phyloP scores from a whole-genome alignment of 2,113 vertebrate genomes.

The Axis porcinus region DNA sequence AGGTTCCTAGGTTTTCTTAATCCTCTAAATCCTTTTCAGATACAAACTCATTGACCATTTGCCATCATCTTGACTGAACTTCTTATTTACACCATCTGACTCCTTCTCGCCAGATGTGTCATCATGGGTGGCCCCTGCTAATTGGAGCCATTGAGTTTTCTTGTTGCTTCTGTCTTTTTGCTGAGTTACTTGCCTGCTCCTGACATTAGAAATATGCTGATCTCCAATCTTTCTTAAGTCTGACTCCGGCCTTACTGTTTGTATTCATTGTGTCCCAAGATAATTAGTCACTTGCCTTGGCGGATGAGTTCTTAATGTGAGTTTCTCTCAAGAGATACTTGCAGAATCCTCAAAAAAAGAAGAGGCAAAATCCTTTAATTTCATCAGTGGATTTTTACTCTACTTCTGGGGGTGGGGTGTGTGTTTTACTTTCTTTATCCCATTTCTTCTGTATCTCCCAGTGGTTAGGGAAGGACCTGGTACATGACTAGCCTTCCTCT shows the following conservation, averaged over 20 bases:
- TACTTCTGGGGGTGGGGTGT: neutral
- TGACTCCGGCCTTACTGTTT: slow-evolving; percentile 46
- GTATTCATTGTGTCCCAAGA: slow-evolving; percentile 59
- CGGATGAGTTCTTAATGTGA: slow-evolving; percentile 26
- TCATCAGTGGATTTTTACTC: slow-evolving; percentile 39
- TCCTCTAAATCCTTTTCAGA: slow-evolving; percentile 66
- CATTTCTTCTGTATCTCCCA: neutral
- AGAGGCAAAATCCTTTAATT: slow-evolving; percentile 15
- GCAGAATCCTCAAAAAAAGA: slow-evolving; percentile 17
- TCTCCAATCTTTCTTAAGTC: slow-evolving; percentile 58
- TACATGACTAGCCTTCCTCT: neutral
- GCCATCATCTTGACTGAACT: neutral
- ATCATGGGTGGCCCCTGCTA: slow-evolving; percentile 72
- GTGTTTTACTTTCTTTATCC: neutral
- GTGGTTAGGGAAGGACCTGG: neutral
- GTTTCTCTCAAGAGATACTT: neutral
- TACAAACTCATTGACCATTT: slow-evolving; percentile 15
- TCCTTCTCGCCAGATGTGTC: slow-evolving; percentile 67
- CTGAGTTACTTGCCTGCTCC: slow-evolving; percentile 8
- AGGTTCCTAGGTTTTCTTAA: slow-evolving; percentile 58
- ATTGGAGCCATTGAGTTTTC: neutral
- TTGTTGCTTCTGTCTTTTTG: slow-evolving; percentile 41
- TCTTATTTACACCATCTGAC: neutral
- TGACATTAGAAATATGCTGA: slow-evolving; percentile 63
- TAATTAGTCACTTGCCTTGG: slow-evolving; percentile 47